Percentiles rank a stretch among this genome's conserved stretches.
Evolutionary conservation across 2,888 invertebrate species (phyloP).

Genomic region (Trichopoda pennipes): DNA sequence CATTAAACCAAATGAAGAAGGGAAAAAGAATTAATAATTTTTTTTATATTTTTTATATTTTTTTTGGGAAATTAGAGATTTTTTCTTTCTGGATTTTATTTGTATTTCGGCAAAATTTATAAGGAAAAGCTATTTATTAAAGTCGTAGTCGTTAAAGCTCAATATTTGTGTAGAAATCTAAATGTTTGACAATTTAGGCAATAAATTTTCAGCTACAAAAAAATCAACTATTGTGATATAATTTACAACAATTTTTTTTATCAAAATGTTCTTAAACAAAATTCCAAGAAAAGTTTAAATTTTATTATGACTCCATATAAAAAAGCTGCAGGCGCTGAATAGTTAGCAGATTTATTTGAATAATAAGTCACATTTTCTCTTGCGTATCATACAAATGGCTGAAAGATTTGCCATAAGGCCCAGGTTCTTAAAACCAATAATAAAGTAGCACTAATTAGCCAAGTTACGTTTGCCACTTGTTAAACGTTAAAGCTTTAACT

Average conservation of each 20-base stretch:
- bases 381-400: too few relatives aligned
- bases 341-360: too few relatives aligned
- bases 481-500: too few relatives aligned
- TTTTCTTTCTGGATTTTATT: conserved; percentile 22
- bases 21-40: conserved; percentile 3
- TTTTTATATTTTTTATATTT: not conserved
- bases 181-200: conserved; percentile 40
- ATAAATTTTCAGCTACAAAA: conserved; percentile 5
- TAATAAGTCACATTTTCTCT: too few relatives aligned
- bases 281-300: too few relatives aligned
- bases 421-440: too few relatives aligned
- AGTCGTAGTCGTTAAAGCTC: conserved; percentile 1
- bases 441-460: too few relatives aligned
- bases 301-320: too few relatives aligned
- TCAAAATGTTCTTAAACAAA: too few relatives aligned
- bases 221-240: conserved; percentile 27
- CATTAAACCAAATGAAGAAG: conserved; percentile 39
- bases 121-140: conserved; percentile 1
- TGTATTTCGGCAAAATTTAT: not conserved
- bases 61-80: conserved; percentile 42
- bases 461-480: too few relatives aligned
- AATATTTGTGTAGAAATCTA: conserved; percentile 4
- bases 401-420: too few relatives aligned
- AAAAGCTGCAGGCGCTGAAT: too few relatives aligned
- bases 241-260: conserved; percentile 15